Percentiles rank a stretch among this genome's conserved stretches.
These are phyloP conservation scores for Poeciliopsis infans DNA, from an alignment of 2,797 vertebrate genomes.

Conservation along the genomic window DNA sequence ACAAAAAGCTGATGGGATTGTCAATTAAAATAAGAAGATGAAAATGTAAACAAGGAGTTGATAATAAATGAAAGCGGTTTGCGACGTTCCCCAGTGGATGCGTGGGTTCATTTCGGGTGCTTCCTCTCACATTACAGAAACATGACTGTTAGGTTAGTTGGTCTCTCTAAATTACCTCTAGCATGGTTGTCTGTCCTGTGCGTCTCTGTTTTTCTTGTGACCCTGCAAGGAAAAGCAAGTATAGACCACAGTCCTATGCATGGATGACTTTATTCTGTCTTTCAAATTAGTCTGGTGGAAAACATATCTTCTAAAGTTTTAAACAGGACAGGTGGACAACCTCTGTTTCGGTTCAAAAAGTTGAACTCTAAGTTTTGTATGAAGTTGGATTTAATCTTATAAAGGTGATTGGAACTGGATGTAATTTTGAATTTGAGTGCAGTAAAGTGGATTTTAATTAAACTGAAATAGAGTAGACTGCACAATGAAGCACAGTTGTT, in stretches of 20 bases:
- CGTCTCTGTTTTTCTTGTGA: too few relatives aligned
- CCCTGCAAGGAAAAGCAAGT: too few relatives aligned
- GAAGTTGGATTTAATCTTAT: too few relatives aligned
- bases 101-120: neutral
- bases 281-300: neutral
- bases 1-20: neutral
- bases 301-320: neutral
- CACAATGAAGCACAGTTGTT: too few relatives aligned
- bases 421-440: too few relatives aligned
- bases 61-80: neutral
- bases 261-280: too few relatives aligned
- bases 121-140: neutral
- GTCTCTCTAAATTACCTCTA: neutral
- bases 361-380: too few relatives aligned
- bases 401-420: too few relatives aligned
- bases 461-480: too few relatives aligned
- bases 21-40: conserved; percentile 2
- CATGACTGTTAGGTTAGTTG: neutral
- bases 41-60: neutral
- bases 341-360: neutral
- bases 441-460: too few relatives aligned
- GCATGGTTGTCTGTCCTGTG: too few relatives aligned
- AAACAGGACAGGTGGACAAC: neutral
- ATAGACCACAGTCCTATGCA: too few relatives aligned
- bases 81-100: neutral